phyloP scores from a whole-genome alignment of 2,888 invertebrate species.

The Ennomos quercinarius region DNA sequence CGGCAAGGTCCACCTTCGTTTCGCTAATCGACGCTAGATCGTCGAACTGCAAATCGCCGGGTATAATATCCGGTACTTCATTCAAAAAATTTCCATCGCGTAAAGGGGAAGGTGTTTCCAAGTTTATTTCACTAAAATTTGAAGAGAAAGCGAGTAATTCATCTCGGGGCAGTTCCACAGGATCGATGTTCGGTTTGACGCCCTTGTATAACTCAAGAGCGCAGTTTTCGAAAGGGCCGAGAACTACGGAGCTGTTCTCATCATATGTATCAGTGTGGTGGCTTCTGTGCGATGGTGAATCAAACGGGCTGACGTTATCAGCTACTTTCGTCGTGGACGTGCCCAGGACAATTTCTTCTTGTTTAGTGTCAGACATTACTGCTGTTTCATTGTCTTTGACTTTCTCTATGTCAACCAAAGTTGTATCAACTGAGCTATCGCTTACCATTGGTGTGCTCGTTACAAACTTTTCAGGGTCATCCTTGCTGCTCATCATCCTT shows the following conservation, averaged over 20 bases:
- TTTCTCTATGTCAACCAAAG: slow-evolving; percentile 54
- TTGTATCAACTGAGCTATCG: slow-evolving; percentile 52
- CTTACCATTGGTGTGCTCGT: slow-evolving; percentile 74
- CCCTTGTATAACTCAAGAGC: slow-evolving; percentile 81
- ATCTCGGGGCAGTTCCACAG: slow-evolving; percentile 74
- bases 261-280: slow-evolving; percentile 78
- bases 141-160: slow-evolving; percentile 83
- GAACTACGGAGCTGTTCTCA: slow-evolving; percentile 83
- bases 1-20: slow-evolving; percentile 44
- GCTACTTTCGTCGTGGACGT: slow-evolving; percentile 59
- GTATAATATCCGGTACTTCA: slow-evolving; percentile 76
- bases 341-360: slow-evolving; percentile 55
- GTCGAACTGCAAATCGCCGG: slow-evolving; percentile 68
- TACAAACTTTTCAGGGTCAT: slow-evolving; percentile 46
- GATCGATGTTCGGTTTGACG: slow-evolving; percentile 70
- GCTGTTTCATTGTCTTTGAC: slow-evolving; percentile 47
- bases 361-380: slow-evolving; percentile 54
- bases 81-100: slow-evolving; percentile 77
- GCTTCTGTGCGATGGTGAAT: slow-evolving; percentile 74
- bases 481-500: slow-evolving; percentile 53
- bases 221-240: slow-evolving; percentile 86
- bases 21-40: slow-evolving; percentile 63
- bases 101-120: slow-evolving; percentile 78
- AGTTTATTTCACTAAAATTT: slow-evolving; percentile 81
- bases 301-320: slow-evolving; percentile 72